Conservation (phyloP, 2,888 invertebrate species). For the Zootermopsis nevadensis region DNA sequence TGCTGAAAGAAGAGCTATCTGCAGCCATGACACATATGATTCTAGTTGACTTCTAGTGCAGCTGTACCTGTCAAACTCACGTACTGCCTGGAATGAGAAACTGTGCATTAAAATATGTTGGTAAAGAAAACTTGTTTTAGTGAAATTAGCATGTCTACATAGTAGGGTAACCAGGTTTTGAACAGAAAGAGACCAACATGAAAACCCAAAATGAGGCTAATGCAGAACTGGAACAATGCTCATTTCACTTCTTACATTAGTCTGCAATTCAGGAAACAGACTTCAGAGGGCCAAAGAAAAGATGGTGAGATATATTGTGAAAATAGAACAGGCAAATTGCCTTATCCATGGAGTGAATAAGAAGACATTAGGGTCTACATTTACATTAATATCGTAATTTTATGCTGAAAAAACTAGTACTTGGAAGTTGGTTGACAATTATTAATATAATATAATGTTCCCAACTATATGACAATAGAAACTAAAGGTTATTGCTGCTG, state of each 20-base stretch:
- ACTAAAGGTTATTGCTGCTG: too few relatives aligned
- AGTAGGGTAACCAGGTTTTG: background rate
- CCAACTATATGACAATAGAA: too few relatives aligned
- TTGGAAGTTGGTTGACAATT: too few relatives aligned
- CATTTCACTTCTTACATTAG: background rate
- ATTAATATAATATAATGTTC: too few relatives aligned
- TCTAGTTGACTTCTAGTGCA: constrained; percentile 27
- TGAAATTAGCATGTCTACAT: background rate
- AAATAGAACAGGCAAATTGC: too few relatives aligned
- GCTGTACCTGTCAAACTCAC: background rate
- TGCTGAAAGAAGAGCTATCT: constrained; percentile 44
- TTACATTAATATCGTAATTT: too few relatives aligned
- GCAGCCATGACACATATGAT: constrained; percentile 44
- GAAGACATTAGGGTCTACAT: too few relatives aligned
- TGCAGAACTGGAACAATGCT: background rate
- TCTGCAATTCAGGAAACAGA: too few relatives aligned
- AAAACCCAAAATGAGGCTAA: background rate
- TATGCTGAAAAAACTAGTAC: too few relatives aligned
- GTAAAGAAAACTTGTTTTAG: background rate
- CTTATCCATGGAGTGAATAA: too few relatives aligned
- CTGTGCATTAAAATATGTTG: background rate
- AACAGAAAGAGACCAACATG: background rate
- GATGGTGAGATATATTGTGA: too few relatives aligned
- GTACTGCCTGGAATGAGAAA: constrained; percentile 1
- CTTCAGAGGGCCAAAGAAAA: too few relatives aligned